phyloP scores from a whole-genome alignment of 2,888 invertebrate genomes.

The Macrosoma leucophasiata region DNA sequence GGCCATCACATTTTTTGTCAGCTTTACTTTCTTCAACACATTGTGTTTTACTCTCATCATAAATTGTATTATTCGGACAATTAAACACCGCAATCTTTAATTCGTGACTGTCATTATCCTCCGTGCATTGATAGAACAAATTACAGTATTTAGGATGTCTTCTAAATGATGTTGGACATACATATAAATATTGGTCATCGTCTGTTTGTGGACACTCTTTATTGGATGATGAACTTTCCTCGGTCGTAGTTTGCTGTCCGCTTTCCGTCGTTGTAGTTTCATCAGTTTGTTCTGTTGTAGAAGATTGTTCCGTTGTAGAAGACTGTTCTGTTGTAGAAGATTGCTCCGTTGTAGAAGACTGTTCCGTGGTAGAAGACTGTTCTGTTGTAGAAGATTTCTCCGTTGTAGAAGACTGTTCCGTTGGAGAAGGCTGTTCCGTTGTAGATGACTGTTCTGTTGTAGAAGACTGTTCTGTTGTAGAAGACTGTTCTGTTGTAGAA shows the following conservation, averaged over 20 bases:
- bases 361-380: conserved; percentile 28
- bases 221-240: conserved; percentile 34
- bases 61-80: conserved; percentile 86
- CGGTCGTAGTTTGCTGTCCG: conserved; percentile 26
- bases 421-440: conserved; percentile 24
- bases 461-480: conserved; percentile 5
- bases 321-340: conserved; percentile 27
- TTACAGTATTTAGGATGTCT: conserved; percentile 90
- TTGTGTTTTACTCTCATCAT: conserved; percentile 82
- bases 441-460: conserved; percentile 26
- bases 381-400: conserved; percentile 26
- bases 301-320: conserved; percentile 30
- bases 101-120: conserved; percentile 78
- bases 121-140: conserved; percentile 88
- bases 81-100: conserved; percentile 83
- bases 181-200: conserved; percentile 81
- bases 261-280: conserved; percentile 29
- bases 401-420: conserved; percentile 24
- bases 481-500: conserved; percentile 28
- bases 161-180: conserved; percentile 89
- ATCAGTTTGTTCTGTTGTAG: conserved; percentile 24
- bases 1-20: conserved; percentile 72
- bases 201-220: conserved; percentile 75
- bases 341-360: conserved; percentile 30
- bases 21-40: conserved; percentile 80